Percentiles rank a stretch among this genome's conserved stretches.
These are phyloP conservation scores for Myiothlypis coronata DNA, from an alignment of 2,797 vertebrate genomes.

Conservation along the genomic window DNA sequence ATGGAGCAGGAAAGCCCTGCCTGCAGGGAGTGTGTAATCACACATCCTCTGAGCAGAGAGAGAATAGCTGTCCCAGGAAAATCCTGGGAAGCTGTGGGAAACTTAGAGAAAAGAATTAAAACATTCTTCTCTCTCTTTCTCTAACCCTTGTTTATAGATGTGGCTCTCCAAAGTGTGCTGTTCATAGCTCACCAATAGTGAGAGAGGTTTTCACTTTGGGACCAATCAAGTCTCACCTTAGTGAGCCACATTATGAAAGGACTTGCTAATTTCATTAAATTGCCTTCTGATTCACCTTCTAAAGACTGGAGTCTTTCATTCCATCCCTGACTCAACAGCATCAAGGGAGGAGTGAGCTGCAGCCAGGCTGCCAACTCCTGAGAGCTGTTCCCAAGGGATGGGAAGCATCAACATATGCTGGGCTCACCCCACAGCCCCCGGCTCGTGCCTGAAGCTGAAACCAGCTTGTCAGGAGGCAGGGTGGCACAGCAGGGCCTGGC, in stretches of 20 bases:
- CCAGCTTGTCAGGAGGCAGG: background rate
- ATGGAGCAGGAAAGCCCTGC: background rate
- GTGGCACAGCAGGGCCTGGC: rapidly evolving
- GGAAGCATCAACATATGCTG: rapidly evolving
- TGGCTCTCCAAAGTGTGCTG: background rate
- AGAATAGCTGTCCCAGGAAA: background rate
- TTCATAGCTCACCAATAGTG: background rate
- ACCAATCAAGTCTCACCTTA: background rate
- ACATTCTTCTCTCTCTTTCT: background rate
- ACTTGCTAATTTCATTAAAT: background rate
- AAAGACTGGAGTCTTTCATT: background rate
- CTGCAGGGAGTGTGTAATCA: background rate
- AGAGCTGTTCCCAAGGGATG: background rate
- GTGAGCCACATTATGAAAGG: background rate
- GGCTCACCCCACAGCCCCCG: background rate
- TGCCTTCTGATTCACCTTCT: background rate
- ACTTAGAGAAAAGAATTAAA: background rate
- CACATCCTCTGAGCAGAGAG: background rate
- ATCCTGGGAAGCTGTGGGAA: background rate
- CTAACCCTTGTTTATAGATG: background rate
- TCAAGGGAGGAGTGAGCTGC: background rate
- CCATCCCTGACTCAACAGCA: background rate
- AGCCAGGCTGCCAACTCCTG: rapidly evolving
- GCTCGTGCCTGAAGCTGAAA: rapidly evolving
- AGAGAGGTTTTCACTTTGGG: background rate